These are phyloP conservation scores for Pocillopora meandrina DNA, from an alignment of 92 coral and sea anemone species.

Conservation along the genomic window DNA sequence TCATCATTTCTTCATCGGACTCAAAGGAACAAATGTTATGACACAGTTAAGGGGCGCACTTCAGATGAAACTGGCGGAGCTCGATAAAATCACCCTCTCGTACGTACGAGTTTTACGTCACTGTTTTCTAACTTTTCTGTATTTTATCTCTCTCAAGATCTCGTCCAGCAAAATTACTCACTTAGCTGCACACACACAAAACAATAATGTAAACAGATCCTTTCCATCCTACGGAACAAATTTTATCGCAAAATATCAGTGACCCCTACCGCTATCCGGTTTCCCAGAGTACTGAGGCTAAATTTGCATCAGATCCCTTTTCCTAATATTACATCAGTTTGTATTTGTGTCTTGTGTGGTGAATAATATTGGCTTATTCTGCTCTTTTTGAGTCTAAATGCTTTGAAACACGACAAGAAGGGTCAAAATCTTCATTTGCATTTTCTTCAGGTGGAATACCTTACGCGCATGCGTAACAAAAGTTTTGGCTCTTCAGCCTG, in stretches of 20 bases:
- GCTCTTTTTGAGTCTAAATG: background rate
- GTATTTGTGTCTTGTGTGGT: background rate
- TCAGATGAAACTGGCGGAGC: too few relatives aligned
- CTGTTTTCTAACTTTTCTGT: too few relatives aligned
- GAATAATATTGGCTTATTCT: background rate
- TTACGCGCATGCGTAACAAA: constrained; percentile 7
- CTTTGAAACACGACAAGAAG: too few relatives aligned
- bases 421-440: background rate
- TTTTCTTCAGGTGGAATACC: background rate
- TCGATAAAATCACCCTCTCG: too few relatives aligned
- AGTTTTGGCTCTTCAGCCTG: background rate
- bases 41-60: too few relatives aligned
- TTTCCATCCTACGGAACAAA: background rate
- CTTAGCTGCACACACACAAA: too few relatives aligned
- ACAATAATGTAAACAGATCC: too few relatives aligned
- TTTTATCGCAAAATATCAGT: background rate
- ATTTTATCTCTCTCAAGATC: too few relatives aligned
- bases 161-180: too few relatives aligned
- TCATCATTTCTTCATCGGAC: too few relatives aligned
- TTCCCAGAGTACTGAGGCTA: background rate
- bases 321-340: background rate
- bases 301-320: background rate
- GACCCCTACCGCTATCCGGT: background rate
- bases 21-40: too few relatives aligned
- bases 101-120: too few relatives aligned